Percentiles rank a stretch among this genome's conserved stretches.
Evolutionary conservation across 64 coral and sea anemone species (phyloP).

Genomic region (Orbicella faveolata): DNA sequence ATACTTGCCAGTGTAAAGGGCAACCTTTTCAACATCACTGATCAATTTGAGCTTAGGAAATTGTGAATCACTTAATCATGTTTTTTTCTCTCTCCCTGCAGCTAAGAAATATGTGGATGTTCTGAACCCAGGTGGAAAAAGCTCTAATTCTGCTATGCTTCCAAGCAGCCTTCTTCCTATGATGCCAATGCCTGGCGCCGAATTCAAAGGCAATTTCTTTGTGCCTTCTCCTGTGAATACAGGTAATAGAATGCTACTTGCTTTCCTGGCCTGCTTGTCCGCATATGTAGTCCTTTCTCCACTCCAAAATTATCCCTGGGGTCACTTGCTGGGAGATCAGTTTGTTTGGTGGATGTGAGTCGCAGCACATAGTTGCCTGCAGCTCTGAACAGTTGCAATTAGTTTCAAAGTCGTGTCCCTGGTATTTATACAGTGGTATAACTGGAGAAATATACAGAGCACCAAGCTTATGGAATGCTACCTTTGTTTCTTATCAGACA

Average conservation of each 20-base stretch:
- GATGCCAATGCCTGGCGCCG: background rate
- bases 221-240: slow-evolving; percentile 45
- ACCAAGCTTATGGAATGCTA: no score
- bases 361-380: no score
- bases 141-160: slow-evolving; percentile 23
- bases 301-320: background rate
- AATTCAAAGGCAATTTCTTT: slow-evolving; percentile 21
- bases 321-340: no score
- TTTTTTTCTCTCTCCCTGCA: background rate
- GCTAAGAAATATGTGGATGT: slow-evolving; percentile 70
- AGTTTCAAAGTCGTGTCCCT: no score
- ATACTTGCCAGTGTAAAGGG: no score
- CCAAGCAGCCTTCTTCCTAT: slow-evolving; percentile 46
- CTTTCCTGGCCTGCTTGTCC: background rate
- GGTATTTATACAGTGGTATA: no score
- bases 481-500: no score
- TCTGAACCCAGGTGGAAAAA: slow-evolving; percentile 37
- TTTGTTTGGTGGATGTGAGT: no score
- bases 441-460: no score
- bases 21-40: no score
- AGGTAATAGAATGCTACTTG: background rate
- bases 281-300: background rate
- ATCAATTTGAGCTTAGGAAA: no score
- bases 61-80: background rate
- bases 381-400: no score